These are phyloP conservation scores for Hylaeus volcanicus DNA, from an alignment of 1,140 invertebrate genomes.

Conservation along the genomic window DNA sequence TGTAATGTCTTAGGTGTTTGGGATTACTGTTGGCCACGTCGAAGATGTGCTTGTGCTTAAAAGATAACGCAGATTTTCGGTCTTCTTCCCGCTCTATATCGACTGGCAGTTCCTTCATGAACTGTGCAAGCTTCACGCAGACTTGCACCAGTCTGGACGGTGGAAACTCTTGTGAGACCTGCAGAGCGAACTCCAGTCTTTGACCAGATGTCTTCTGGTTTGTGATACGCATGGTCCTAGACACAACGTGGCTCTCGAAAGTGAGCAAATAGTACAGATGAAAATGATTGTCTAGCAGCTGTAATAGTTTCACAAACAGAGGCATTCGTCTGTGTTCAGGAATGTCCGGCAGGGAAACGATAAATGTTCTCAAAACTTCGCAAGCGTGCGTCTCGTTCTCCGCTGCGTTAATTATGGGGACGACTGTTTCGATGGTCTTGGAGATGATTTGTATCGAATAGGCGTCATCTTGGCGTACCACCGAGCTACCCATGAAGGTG, in stretches of 20 bases:
- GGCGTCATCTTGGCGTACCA: conserved; percentile 94
- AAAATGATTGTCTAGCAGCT: conserved; percentile 87
- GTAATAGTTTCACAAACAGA: conserved; percentile 89
- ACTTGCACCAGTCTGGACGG: conserved; percentile 84
- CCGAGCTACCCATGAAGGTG: conserved; percentile 96
- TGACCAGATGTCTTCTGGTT: conserved; percentile 72
- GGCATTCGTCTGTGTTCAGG: conserved; percentile 92
- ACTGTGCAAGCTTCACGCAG: conserved; percentile 85
- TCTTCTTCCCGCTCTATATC: conserved; percentile 82
- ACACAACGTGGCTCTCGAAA: conserved; percentile 85
- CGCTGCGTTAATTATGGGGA: conserved; percentile 89
- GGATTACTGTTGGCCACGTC: conserved; percentile 84
- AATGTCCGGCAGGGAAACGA: conserved; percentile 92
- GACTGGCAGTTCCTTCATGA: conserved; percentile 84
- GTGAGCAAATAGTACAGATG: conserved; percentile 88
- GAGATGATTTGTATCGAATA: conserved; percentile 96
- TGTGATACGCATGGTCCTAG: conserved; percentile 70
- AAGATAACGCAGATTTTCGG: conserved; percentile 61
- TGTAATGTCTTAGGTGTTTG: conserved; percentile 91
- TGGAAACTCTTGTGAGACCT: conserved; percentile 85
- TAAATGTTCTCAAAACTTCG: conserved; percentile 92
- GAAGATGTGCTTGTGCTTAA: conserved; percentile 83
- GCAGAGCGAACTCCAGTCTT: conserved; percentile 86
- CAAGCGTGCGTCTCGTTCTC: conserved; percentile 80
- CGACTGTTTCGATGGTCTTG: conserved; percentile 93